A percentile compares a stretch with the other conserved stretches of the same genome.
phyloP scores from a whole-genome alignment of 2,888 invertebrate genomes.

The Mesodorylaimus sp. region DNA sequence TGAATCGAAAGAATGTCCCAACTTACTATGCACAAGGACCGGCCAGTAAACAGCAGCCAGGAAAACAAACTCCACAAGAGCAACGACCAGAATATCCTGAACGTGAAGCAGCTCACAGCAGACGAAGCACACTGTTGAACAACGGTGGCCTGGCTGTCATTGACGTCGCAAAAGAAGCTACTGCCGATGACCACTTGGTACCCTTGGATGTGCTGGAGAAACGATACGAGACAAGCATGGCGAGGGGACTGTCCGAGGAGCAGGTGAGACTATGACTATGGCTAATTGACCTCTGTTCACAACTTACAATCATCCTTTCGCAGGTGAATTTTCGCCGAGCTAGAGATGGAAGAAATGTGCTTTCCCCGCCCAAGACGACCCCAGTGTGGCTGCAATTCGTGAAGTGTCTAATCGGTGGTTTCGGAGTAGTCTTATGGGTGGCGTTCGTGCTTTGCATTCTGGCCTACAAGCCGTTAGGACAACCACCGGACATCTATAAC shows the following conservation, averaged over 20 bases:
- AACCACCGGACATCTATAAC: background rate
- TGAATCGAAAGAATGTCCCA: too few species aligned
- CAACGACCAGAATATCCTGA: too few species aligned
- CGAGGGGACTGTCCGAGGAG: background rate
- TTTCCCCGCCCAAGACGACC: background rate
- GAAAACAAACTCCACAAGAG: too few species aligned
- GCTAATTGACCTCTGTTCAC: too few species aligned
- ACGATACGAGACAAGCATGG: background rate
- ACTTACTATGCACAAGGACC: too few species aligned
- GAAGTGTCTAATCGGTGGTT: background rate
- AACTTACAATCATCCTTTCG: background rate
- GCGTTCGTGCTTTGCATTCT: background rate
- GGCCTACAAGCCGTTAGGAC: slow-evolving; percentile 1
- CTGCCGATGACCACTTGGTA: background rate
- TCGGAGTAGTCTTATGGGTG: background rate
- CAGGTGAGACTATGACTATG: too few species aligned
- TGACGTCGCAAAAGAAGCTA: too few species aligned
- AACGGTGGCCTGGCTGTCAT: too few species aligned
- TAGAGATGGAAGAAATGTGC: background rate
- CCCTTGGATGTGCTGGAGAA: slow-evolving; percentile 1
- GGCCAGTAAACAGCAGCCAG: too few species aligned
- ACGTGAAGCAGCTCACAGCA: too few species aligned
- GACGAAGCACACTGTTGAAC: too few species aligned
- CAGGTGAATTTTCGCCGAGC: background rate
- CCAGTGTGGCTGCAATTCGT: background rate